Evolutionary conservation across 1,140 invertebrate species (phyloP).

Genomic region (Brachionus rotundiformis): DNA sequence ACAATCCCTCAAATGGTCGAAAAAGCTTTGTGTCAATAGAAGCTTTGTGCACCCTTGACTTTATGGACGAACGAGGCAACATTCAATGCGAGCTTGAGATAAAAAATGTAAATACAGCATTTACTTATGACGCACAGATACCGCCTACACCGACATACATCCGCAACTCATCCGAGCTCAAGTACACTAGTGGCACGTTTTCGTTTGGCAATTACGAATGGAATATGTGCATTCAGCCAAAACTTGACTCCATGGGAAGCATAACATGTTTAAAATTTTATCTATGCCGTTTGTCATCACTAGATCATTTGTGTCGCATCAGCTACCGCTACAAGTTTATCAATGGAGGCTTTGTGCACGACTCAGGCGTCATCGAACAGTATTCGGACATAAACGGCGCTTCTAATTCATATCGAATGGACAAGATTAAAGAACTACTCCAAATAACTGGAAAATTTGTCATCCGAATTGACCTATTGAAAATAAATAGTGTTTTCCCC

Average conservation of each 20-base stretch:
- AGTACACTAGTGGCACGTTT: constrained; percentile 74
- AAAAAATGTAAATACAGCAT: constrained; percentile 75
- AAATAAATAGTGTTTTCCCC: constrained; percentile 68
- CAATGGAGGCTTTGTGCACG: constrained; percentile 72
- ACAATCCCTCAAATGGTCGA: constrained; percentile 75
- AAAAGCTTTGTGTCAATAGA: constrained; percentile 77
- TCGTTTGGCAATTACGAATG: constrained; percentile 80
- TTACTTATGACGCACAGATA: constrained; percentile 72
- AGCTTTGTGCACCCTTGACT: constrained; percentile 75
- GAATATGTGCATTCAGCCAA: constrained; percentile 75
- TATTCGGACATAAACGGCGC: constrained; percentile 49
- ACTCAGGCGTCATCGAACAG: constrained; percentile 77
- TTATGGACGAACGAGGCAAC: constrained; percentile 79
- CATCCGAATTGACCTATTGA: constrained; percentile 6
- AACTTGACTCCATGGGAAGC: constrained; percentile 65
- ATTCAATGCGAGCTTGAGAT: constrained; percentile 79
- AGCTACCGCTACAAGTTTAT: constrained; percentile 73
- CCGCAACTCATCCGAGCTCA: constrained; percentile 57
- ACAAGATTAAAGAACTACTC: constrained; percentile 30
- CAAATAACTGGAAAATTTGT: constrained; percentile 51
- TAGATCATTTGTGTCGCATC: constrained; percentile 78
- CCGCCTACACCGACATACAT: constrained; percentile 57
- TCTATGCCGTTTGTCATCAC: constrained; percentile 76
- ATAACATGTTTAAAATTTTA: constrained; percentile 69
- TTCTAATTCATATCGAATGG: constrained; percentile 47